Base-by-base conservation (phyloP, 2,888 invertebrate genomes). In the Keiferia lycopersicella region DNA sequence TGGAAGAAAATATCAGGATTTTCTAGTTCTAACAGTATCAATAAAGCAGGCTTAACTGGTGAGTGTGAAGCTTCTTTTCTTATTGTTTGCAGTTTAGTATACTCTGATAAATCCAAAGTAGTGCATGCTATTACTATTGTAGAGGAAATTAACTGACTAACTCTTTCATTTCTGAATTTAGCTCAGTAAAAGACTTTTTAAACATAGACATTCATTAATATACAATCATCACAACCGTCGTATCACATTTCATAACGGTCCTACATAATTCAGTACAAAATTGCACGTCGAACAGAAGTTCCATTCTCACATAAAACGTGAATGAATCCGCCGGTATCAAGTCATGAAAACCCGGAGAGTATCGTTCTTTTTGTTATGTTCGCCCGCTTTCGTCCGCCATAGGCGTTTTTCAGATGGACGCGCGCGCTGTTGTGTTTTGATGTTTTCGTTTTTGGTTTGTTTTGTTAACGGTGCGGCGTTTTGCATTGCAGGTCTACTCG, bases 1-100 rank as follows among this genome's bases (percentile, higher is more conserved):
- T 96, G 96, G 96, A 95, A 94, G 79, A 96, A 96, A 82, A 88
- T 96, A 71, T 95, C 96, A 16, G 95, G 95, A 34, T 94, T 96
- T 76, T 94, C 94, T 64, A 94, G 95, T 76, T 94, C 94, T 62
- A 94, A 94, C 73, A 95, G 94, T 78, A 94, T 94, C 77, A 94
- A 94, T 79, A 95, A 95, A 82, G 93, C 93, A 53, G 93, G 93
- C 66, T 78, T 92, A 63, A 91, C 93, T 81, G 95, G 95, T 95
- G 86, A 94, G 94, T 92, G 70, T 14, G 11, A 57, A 58, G 22
- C 34, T 53, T 38, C 38, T 51, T 58, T 20, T 58, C 8, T 18
- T 26, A 45, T 39, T n/a, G 14, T 50, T 62, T 53, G 26, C 53
- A 12, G 7, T 61, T 26, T 1, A 10, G 20, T 38, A 12, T 12